Percentiles rank a stretch among this genome's conserved stretches.
Conservation (phyloP, 2,888 invertebrate genomes). For the Epistrophe eligans region DNA sequence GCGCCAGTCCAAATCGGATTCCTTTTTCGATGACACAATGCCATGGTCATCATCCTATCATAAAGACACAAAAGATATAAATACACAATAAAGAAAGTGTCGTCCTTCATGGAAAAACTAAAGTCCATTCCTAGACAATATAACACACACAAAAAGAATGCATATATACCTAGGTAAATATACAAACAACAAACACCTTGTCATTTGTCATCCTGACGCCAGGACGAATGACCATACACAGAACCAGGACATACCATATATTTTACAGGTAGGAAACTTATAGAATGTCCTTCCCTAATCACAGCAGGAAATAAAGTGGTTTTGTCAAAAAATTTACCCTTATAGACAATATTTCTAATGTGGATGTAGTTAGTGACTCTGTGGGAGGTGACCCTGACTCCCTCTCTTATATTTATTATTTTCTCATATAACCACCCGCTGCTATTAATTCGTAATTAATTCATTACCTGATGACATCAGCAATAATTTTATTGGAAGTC, state of each 20-base stretch:
- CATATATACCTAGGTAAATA: not conserved
- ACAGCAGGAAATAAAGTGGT: slow-evolving; percentile 68
- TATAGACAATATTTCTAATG: not conserved
- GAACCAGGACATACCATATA: not conserved
- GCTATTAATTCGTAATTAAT: slow-evolving; percentile 71
- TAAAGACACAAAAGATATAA: slow-evolving; percentile 1
- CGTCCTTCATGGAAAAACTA: slow-evolving; percentile 56
- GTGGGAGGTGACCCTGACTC: slow-evolving; percentile 54
- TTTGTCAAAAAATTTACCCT: slow-evolving; percentile 53
- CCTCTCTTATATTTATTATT: slow-evolving; percentile 17
- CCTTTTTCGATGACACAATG: slow-evolving; percentile 21
- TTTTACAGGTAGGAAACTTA: not conserved
- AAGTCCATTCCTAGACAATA: slow-evolving; percentile 57
- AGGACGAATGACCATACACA: slow-evolving; percentile 50
- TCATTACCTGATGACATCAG: slow-evolving; percentile 70
- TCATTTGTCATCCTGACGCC: slow-evolving; percentile 71
- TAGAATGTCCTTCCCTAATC: slow-evolving; percentile 10
- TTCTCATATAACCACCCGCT: slow-evolving; percentile 48
- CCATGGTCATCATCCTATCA: slow-evolving; percentile 24
- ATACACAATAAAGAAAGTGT: slow-evolving; percentile 46
- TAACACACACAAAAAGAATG: not conserved
- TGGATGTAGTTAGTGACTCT: slow-evolving; percentile 47
- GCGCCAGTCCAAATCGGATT: slow-evolving; percentile 72
- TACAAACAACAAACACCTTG: slow-evolving; percentile 52
- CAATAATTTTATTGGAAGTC: slow-evolving; percentile 27